These are phyloP conservation scores for human DNA, from an alignment of 2,113 vertebrate genomes.

Conservation along the genomic window DNA sequence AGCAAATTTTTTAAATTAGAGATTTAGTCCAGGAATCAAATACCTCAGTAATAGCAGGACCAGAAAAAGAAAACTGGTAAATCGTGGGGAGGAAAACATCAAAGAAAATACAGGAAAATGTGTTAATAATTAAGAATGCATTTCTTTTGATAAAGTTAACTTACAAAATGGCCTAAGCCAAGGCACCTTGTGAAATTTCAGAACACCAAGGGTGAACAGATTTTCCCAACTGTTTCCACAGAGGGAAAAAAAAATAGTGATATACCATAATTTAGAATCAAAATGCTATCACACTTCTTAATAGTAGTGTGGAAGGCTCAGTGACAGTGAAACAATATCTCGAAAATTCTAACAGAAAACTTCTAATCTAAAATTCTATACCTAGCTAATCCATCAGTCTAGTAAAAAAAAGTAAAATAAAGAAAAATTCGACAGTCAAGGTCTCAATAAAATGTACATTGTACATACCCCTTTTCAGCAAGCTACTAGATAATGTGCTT, in stretches of 20 bases:
- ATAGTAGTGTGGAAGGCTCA: not conserved
- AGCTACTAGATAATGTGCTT: not conserved
- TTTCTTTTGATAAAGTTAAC: constrained; percentile 25
- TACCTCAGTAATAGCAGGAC: not conserved
- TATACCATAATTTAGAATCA: not conserved
- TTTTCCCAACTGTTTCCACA: not conserved
- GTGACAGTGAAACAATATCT: not conserved
- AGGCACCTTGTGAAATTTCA: not conserved
- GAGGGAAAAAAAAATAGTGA: not conserved
- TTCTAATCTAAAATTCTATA: not conserved
- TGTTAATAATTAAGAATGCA: not conserved
- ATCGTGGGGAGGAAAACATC: not conserved
- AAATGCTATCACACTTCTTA: not conserved
- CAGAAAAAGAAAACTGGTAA: not conserved
- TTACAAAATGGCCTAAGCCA: not conserved
- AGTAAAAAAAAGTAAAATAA: not conserved
- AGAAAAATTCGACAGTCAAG: not conserved
- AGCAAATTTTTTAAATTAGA: not conserved
- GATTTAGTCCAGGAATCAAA: not conserved
- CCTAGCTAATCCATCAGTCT: not conserved
- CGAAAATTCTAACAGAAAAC: not conserved
- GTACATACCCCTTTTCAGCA: not conserved
- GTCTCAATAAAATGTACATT: not conserved
- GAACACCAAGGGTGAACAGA: not conserved
- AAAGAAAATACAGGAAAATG: not conserved